These are phyloP conservation scores for Caerostris extrusa DNA, from an alignment of 1,140 invertebrate species.

Conservation along the genomic window DNA sequence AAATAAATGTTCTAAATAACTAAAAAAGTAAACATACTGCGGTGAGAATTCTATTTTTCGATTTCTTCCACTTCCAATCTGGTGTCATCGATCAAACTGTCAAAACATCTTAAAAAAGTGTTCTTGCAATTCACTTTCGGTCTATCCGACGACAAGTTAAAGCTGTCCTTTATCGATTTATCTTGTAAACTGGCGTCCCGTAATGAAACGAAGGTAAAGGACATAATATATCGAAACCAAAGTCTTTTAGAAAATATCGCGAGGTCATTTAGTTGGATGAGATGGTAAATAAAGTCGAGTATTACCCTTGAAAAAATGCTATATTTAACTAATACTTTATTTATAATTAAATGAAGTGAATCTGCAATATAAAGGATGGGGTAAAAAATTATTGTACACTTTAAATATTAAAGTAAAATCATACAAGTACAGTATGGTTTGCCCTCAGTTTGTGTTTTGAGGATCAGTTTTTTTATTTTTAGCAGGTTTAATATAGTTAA, in stretches of 20 bases:
- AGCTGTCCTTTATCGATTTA: not conserved
- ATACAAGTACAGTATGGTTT: no score
- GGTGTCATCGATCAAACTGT: not conserved
- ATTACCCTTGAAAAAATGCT: no score
- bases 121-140: not conserved
- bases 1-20: not conserved
- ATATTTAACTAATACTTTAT: no score
- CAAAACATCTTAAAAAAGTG: not conserved
- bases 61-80: not conserved
- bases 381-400: no score
- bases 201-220: not conserved
- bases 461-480: no score
- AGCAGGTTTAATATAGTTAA: no score
- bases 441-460: no score
- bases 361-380: no score
- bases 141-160: not conserved
- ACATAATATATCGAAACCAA: not conserved
- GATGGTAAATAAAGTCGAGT: no score
- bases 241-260: not conserved
- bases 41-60: not conserved
- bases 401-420: no score
- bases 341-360: no score
- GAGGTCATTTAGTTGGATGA: no score
- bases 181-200: not conserved
- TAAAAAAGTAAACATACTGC: not conserved